Conservation (phyloP, 2,113 vertebrate genomes). For the Hoplias malabaricus region DNA sequence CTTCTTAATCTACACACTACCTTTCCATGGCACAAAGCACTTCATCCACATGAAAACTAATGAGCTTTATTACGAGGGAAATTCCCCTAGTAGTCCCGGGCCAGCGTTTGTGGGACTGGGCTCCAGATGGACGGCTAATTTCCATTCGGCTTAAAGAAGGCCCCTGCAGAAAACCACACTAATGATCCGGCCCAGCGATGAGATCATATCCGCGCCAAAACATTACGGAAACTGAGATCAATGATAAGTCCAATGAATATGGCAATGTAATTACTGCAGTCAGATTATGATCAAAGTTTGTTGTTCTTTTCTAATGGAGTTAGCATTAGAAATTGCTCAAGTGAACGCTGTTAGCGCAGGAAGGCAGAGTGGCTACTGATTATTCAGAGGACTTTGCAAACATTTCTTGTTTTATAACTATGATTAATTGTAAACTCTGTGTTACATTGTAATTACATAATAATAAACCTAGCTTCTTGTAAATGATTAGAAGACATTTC, state of each 20-base stretch:
- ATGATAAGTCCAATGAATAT: neutral
- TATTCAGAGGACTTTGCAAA: neutral
- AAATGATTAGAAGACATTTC: too few relatives aligned
- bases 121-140: constrained; percentile 46
- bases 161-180: constrained; percentile 25
- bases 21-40: constrained; percentile 2
- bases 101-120: constrained; percentile 31
- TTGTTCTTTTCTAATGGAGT: neutral
- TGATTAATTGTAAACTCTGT: too few relatives aligned
- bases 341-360: neutral
- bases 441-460: too few relatives aligned
- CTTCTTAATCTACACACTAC: constrained; percentile 13
- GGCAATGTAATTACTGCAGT: neutral
- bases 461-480: too few relatives aligned
- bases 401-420: too few relatives aligned
- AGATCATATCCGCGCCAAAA: constrained; percentile 29
- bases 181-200: constrained; percentile 39
- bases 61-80: constrained; percentile 46
- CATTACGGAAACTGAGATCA: constrained; percentile 4
- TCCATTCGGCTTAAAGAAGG: constrained; percentile 32
- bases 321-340: neutral
- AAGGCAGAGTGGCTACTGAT: neutral
- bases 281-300: neutral
- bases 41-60: constrained; percentile 37
- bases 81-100: constrained; percentile 33